Percentiles rank a stretch among this genome's conserved stretches.
These are phyloP conservation scores for Oreortyx pictus DNA, from an alignment of 2,797 vertebrate genomes.

Conservation along the genomic window DNA sequence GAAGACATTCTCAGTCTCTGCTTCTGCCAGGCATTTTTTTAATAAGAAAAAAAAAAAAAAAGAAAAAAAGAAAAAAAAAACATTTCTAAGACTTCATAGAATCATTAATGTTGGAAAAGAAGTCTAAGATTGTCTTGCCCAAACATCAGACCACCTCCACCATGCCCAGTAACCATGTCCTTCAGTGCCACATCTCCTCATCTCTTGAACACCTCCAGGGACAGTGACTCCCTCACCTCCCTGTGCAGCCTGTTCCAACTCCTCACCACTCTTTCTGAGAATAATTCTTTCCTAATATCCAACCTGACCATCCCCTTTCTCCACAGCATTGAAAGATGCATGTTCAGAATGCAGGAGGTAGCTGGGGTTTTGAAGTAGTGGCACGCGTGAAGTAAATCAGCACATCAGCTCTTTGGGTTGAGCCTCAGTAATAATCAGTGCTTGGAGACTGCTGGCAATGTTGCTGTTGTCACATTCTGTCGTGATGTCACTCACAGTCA, in stretches of 20 bases:
- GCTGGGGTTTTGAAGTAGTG: background rate
- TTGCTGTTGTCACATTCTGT: background rate
- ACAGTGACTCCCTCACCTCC: no score
- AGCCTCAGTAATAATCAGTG: background rate
- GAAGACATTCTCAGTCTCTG: background rate
- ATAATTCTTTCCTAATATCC: no score
- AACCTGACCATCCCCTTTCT: background rate
- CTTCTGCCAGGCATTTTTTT: background rate
- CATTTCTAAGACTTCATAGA: background rate
- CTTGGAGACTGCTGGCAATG: background rate
- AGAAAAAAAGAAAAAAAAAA: background rate
- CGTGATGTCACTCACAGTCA: background rate
- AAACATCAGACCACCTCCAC: no score
- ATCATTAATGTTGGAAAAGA: no score
- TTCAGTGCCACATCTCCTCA: no score
- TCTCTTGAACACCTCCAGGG: no score
- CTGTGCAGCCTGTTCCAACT: no score
- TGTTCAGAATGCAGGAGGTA: background rate
- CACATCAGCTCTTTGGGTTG: background rate
- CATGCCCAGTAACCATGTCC: no score
- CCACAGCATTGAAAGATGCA: background rate
- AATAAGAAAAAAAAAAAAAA: background rate
- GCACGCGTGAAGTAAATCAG: background rate
- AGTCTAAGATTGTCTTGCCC: no score
- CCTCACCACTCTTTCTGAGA: no score